A percentile compares a stretch with the other conserved stretches of the same genome.
phyloP scores from a whole-genome alignment of 2,113 vertebrate genomes.

The Uria aalge region DNA sequence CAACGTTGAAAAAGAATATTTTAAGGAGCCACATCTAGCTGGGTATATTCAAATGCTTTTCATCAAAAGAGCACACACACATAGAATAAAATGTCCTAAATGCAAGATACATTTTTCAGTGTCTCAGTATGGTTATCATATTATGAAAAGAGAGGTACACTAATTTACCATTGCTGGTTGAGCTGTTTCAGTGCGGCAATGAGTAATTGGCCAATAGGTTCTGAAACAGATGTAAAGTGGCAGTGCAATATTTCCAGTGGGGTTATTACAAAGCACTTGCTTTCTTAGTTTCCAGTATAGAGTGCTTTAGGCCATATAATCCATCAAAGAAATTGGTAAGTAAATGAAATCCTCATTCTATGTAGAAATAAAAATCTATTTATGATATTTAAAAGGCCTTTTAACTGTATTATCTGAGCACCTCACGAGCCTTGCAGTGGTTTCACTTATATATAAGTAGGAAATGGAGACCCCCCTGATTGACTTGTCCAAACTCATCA shows the following conservation, averaged over 20 bases:
- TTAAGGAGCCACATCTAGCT: background rate
- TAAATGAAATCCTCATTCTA: conserved; percentile 17
- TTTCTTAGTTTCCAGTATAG: conserved; percentile 6
- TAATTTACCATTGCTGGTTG: conserved; percentile 24
- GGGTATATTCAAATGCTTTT: background rate
- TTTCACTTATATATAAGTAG: background rate
- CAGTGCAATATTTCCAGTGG: background rate
- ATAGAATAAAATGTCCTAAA: background rate
- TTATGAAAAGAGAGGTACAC: background rate
- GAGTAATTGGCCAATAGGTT: conserved; percentile 14
- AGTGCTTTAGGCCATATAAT: background rate
- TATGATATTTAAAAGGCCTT: background rate
- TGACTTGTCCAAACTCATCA: background rate
- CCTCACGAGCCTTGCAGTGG: background rate
- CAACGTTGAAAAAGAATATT: background rate
- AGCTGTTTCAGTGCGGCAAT: background rate
- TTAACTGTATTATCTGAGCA: background rate
- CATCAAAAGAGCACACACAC: background rate
- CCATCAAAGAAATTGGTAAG: conserved; percentile 24
- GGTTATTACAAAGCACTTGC: conserved; percentile 16
- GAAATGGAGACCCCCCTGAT: background rate
- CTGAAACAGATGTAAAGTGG: background rate
- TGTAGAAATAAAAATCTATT: conserved; percentile 20
- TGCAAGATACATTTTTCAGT: background rate
- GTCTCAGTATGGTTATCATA: background rate